Evolutionary conservation across 35 echinoderm and acorn worm species (phyloP).

Genomic region (Amphiura filiformis): DNA sequence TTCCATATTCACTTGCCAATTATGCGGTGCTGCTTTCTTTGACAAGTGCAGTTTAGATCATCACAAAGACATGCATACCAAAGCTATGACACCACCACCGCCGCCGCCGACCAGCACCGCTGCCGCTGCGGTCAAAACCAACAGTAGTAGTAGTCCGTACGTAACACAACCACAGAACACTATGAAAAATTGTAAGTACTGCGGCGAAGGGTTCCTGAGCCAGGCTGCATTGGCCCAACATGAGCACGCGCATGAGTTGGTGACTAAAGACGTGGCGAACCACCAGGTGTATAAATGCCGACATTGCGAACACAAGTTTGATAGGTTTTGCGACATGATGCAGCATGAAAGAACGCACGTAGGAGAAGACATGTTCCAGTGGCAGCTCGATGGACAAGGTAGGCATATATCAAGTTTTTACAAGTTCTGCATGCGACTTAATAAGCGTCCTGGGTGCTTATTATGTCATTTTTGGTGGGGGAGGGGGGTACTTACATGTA

Average conservation of each 20-base stretch:
- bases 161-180: not conserved
- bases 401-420: too few relatives aligned
- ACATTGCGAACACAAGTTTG: not conserved
- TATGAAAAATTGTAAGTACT: not conserved
- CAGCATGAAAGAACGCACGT: not conserved
- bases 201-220: not conserved
- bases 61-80: not conserved
- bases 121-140: not conserved
- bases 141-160: not conserved
- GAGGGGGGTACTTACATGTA: too few relatives aligned
- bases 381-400: not conserved
- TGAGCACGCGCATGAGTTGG: not conserved
- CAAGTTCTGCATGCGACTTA: too few relatives aligned
- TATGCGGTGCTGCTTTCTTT: not conserved
- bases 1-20: not conserved
- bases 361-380: not conserved
- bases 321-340: not conserved
- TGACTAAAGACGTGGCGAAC: not conserved
- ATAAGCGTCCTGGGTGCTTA: too few relatives aligned
- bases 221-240: not conserved
- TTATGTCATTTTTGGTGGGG: too few relatives aligned
- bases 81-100: not conserved
- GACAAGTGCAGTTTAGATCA: not conserved
- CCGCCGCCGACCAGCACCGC: too few relatives aligned
- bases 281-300: not conserved